Base-by-base conservation (phyloP, 2,888 invertebrate genomes). In the Dryobota labecula region DNA sequence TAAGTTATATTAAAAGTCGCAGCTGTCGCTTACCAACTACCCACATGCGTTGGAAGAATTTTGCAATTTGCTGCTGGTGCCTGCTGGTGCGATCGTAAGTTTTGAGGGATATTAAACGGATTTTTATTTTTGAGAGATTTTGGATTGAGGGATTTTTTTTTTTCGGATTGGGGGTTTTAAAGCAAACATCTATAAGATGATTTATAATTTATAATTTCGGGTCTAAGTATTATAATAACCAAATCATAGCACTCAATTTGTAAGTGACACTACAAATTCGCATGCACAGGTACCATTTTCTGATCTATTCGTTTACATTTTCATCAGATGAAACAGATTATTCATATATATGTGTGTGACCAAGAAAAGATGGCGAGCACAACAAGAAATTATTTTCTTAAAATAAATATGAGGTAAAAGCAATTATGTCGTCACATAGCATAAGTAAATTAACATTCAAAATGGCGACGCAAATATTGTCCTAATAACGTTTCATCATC, bases 1-100 rank as follows among this genome's bases (percentile, higher is more conserved):
- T 73, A 80, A 73, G 80, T 84, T 84, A 73, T 87, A 87, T 84
- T 83, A 84, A 80, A 86, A 73, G 64, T 56, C 58, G 8, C 86
- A 86, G 82, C 82, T 84, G 86, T 51, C 78, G 71, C 41, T 41
- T 30, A 27, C 65, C 27, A 53, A 36, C 51, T 36, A 62, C 57
- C 75, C 58, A 43, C 69, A 72, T 67, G 70, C 69, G 71, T 75
- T 43, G 61, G 54, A 33, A 56, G 65, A 70, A 73, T 84, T 73
- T 45, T 62, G 66, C 45, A 78, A 78, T 73, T 84, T 74, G 41
- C 58, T 57, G 30, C 38, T 43, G 9, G 33, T 45, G 6, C 38
- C 60, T 11, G 41, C 47, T 67, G 62, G 18, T 20, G 8, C n/a
- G n/a, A 8, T 54, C 66, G 33, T 62, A 74, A 65, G 41, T 76